phyloP scores from a whole-genome alignment of 2,797 vertebrate species.

The Centroberyx gerrardi region DNA sequence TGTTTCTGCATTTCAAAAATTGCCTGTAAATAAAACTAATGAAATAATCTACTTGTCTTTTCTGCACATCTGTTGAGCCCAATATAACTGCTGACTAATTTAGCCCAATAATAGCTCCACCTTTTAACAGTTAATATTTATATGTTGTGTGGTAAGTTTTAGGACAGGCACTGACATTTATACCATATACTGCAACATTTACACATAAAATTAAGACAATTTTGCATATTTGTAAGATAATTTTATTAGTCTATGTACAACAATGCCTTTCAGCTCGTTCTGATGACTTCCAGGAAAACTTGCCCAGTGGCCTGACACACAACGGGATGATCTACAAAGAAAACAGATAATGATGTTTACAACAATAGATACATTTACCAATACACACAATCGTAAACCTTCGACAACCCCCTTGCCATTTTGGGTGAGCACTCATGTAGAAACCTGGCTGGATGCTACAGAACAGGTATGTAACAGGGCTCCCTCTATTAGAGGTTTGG shows the following conservation, averaged over 20 bases:
- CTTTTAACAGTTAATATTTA: background rate
- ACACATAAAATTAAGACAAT: background rate
- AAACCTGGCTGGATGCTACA: too few relatives aligned
- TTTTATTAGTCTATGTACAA: constrained; percentile 84
- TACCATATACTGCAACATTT: background rate
- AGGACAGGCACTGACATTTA: background rate
- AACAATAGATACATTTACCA: background rate
- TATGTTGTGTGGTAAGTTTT: too few relatives aligned
- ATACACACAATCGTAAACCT: too few relatives aligned
- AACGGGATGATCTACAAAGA: constrained; percentile 38
- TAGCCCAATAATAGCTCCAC: too few relatives aligned
- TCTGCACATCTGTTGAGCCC: background rate
- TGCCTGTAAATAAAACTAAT: constrained; percentile 87
- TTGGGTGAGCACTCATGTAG: too few relatives aligned
- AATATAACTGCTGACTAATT: too few relatives aligned
- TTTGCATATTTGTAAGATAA: constrained; percentile 48
- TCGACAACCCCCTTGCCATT: too few relatives aligned
- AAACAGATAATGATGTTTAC: background rate
- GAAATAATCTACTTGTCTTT: constrained; percentile 52
- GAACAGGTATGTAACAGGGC: too few relatives aligned
- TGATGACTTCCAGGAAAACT: constrained; percentile 29
- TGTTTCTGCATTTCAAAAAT: constrained; percentile 83
- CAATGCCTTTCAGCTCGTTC: constrained; percentile 43
- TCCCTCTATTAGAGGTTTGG: too few relatives aligned
- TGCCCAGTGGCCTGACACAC: constrained; percentile 21